These are phyloP conservation scores for Archilochus colubris DNA, from an alignment of 2,113 vertebrate species.

Conservation along the genomic window DNA sequence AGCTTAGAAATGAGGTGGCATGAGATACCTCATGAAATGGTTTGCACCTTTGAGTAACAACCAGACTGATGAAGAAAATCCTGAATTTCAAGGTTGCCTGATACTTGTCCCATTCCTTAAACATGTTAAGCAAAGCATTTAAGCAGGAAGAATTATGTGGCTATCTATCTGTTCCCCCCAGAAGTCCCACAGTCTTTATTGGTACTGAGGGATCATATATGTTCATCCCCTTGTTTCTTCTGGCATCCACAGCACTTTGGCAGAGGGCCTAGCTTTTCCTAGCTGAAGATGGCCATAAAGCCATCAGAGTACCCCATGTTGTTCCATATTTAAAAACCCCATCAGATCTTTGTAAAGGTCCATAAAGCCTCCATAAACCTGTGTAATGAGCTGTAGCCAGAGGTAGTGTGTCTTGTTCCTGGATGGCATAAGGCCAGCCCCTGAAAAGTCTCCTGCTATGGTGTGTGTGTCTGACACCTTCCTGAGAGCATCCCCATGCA, in stretches of 20 bases:
- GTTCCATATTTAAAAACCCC: slow-evolving; percentile 2
- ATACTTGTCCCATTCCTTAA: neutral
- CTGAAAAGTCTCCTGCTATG: neutral
- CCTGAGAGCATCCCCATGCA: neutral
- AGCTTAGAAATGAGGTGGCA: neutral
- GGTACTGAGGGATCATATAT: neutral
- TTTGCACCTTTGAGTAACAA: neutral
- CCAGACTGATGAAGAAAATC: neutral
- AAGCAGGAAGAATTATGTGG: neutral
- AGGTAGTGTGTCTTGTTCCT: neutral
- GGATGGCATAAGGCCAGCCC: neutral
- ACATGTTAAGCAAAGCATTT: neutral
- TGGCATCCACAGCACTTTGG: neutral
- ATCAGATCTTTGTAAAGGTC: neutral
- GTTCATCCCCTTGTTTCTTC: neutral
- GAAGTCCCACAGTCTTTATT: neutral
- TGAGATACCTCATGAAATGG: neutral
- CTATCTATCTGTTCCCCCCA: neutral
- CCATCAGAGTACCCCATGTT: neutral
- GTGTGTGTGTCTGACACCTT: no score
- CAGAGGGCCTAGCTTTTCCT: neutral
- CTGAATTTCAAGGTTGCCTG: neutral
- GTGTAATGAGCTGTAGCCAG: slow-evolving; percentile 15
- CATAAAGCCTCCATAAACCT: slow-evolving; percentile 40
- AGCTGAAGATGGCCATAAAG: neutral